Base-by-base conservation (phyloP, 1,140 invertebrate species). In the Thaumatotibia leucotreta region DNA sequence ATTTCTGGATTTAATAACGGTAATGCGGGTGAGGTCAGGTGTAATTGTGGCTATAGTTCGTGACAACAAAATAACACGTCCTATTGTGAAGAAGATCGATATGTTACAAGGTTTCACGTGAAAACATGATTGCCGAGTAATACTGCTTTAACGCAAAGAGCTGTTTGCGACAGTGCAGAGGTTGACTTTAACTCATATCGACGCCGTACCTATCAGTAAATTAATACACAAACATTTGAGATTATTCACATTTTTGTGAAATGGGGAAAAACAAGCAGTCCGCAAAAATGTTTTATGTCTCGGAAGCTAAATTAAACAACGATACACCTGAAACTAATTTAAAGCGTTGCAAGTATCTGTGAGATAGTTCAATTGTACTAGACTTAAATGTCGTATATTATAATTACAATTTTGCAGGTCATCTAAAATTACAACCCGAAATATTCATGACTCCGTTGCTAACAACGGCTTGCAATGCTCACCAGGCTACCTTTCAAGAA, bases 401-500 rank as follows among this genome's bases (percentile, higher is more conserved):
- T 11, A 31, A 0, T 14, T 58, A 31, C 14, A n/a, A 9, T 50
- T 29, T 66, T 66, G 1, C 64, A 66, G 64, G 17, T 32, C 11
- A 52, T 39, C 31, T 54, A 24, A 66, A 61, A 17, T 6, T 17
- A 45, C 39, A 10, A 5, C 33, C 31, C 3, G 27, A 35, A 39
- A 54, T 58, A 31, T 66, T 52, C 45, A 45, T 66, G 27, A 32
- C 50, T 11, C 52, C 52, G 20, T 27, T 27, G 6, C 23, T 58
- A 58, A 14, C 52, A 24, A n/a, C 32, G 6, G 20, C 17, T 8
- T 24, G 22, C 32, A 61, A 24, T 27, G 50, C 23, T 10, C 11
- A 11, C 20, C 64, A 52, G 4, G 64, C 33, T 27, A 66, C 64
- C 17, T 66, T 66, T 33, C 64, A 66, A 11, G 17, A 17, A 14